Evolutionary conservation across 2,113 vertebrate genomes (phyloP).

Genomic region (Agelaius phoeniceus): DNA sequence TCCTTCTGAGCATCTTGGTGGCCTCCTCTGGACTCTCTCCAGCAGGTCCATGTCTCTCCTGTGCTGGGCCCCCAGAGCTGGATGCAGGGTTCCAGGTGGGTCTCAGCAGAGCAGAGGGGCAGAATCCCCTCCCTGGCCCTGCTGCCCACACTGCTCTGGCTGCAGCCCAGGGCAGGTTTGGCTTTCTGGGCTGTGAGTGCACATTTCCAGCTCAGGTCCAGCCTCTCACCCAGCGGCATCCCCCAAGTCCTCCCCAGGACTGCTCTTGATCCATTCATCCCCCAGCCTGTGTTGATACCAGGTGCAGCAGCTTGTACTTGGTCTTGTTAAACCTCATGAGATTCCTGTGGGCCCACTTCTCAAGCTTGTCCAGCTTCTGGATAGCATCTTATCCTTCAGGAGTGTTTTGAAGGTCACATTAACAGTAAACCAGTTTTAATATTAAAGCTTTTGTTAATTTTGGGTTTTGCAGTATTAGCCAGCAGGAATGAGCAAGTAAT

Average conservation of each 20-base stretch:
- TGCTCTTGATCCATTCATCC: not conserved
- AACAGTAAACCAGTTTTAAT: not conserved
- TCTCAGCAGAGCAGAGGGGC: not conserved
- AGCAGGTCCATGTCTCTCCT: not conserved
- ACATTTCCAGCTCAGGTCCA: not conserved
- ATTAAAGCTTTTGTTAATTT: slow-evolving; percentile 2
- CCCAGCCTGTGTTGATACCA: not conserved
- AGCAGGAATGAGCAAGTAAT: not conserved
- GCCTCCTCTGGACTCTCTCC: not conserved
- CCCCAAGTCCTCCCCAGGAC: rapidly evolving
- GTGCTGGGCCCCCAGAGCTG: not conserved
- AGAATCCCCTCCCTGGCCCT: not conserved
- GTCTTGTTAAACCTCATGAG: not conserved
- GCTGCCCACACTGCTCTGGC: not conserved
- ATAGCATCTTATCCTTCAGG: not conserved
- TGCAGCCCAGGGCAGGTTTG: not conserved
- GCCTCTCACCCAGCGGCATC: not conserved
- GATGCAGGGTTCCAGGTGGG: not conserved
- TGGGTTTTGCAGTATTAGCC: slow-evolving; percentile 27
- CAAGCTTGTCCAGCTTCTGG: not conserved
- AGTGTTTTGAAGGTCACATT: not conserved
- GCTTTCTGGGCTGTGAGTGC: not conserved
- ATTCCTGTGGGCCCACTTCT: not conserved
- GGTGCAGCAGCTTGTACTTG: not conserved
- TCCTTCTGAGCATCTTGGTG: rapidly evolving